These are phyloP conservation scores for Ectobius pallidus DNA, from an alignment of 2,888 invertebrate species.

Conservation along the genomic window DNA sequence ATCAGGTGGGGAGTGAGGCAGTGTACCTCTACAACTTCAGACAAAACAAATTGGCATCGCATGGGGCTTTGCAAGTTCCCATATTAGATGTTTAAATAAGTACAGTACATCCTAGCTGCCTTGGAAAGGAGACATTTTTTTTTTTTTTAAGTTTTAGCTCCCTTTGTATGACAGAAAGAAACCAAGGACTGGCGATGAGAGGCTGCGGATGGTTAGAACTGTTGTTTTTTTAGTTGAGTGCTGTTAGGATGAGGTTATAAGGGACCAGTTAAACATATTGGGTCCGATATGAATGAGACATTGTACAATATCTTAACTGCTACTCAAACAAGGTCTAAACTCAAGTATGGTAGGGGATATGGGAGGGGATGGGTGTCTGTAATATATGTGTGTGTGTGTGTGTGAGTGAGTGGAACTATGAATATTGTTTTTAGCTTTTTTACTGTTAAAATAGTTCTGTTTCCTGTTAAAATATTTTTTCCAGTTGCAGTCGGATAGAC, in stretches of 20 bases:
- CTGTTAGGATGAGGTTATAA: background rate
- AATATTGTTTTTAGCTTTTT: background rate
- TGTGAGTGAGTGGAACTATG: background rate
- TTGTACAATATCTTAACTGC: slow-evolving; percentile 5
- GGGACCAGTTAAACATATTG: background rate
- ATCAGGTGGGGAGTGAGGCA: slow-evolving; percentile 58
- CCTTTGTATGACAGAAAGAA: background rate
- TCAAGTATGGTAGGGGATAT: background rate
- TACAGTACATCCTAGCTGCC: slow-evolving; percentile 16
- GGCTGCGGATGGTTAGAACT: background rate
- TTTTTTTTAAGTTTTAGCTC: background rate
- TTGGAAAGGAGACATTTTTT: background rate
- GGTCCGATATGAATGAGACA: background rate
- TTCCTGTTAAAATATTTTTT: background rate
- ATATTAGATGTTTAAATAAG: background rate
- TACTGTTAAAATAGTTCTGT: background rate
- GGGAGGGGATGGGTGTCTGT: background rate
- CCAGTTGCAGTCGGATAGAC: background rate
- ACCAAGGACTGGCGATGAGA: background rate
- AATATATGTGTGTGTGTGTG: background rate
- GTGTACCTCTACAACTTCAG: background rate
- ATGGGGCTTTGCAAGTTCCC: background rate
- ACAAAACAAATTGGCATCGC: background rate
- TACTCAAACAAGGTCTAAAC: slow-evolving; percentile 21
- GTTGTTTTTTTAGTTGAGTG: background rate